These are phyloP conservation scores for Drosophila mayri DNA, from an alignment of 1,140 invertebrate genomes.

Conservation along the genomic window DNA sequence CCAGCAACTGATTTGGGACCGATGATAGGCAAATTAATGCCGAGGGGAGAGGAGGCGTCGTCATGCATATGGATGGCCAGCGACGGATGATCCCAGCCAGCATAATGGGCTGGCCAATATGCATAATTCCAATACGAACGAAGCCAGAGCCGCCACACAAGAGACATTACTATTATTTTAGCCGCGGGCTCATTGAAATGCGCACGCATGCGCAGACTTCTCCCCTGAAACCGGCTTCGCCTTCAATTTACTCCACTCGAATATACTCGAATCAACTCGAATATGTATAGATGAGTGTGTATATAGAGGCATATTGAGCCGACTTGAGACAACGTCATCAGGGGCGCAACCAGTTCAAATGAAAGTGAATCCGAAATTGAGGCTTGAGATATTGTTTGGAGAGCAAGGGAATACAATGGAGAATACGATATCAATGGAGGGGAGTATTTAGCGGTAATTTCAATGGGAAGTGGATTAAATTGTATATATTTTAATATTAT, in stretches of 20 bases:
- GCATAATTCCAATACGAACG: slow-evolving; percentile 16
- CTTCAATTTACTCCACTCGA: slow-evolving; percentile 17
- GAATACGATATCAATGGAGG: slow-evolving; percentile 7
- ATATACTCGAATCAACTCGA: background rate
- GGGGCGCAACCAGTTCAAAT: slow-evolving; percentile 61
- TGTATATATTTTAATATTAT: background rate
- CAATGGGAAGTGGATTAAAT: background rate
- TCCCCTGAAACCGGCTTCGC: slow-evolving; percentile 43
- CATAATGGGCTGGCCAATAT: slow-evolving; percentile 44
- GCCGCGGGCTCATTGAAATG: slow-evolving; percentile 66
- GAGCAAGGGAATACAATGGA: slow-evolving; percentile 11
- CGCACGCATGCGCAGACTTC: slow-evolving; percentile 67
- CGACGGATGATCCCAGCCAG: slow-evolving; percentile 6
- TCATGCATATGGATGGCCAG: slow-evolving; percentile 53
- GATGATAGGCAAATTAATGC: slow-evolving; percentile 14
- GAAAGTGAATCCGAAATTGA: slow-evolving; percentile 75
- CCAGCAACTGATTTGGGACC: slow-evolving; percentile 18
- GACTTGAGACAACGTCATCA: slow-evolving; percentile 18
- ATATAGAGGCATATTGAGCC: slow-evolving; percentile 5
- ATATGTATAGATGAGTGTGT: background rate
- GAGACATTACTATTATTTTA: slow-evolving; percentile 10
- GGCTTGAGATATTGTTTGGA: background rate
- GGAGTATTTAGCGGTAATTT: background rate
- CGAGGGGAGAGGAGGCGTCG: background rate
- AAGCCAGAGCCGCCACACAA: too few relatives aligned